phyloP scores from a whole-genome alignment of 2,797 vertebrate genomes.

The Phrynocephalus guinanensis region DNA sequence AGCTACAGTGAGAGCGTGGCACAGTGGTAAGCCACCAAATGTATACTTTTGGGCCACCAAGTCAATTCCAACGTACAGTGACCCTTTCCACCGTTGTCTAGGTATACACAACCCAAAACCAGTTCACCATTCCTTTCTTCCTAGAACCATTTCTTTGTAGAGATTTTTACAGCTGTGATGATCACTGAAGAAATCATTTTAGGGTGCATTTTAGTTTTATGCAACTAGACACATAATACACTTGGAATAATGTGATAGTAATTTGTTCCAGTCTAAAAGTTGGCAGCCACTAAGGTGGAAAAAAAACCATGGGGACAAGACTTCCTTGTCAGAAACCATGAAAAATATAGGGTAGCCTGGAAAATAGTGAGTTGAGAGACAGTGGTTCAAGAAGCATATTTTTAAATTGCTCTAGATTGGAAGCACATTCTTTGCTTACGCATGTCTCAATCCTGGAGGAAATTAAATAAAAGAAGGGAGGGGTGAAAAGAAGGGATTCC shows the following conservation, averaged over 20 bases:
- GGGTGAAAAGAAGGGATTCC: background rate
- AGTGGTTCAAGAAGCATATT: background rate
- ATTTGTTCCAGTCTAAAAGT: slow-evolving; percentile 32
- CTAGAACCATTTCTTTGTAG: background rate
- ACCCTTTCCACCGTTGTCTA: too few species aligned
- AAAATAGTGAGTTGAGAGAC: background rate
- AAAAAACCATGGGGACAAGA: background rate
- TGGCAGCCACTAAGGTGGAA: background rate
- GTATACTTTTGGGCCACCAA: too few species aligned
- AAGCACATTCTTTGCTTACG: background rate
- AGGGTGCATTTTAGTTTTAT: background rate
- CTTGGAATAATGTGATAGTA: slow-evolving; percentile 8
- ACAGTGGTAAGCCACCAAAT: background rate
- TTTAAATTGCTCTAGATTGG: background rate
- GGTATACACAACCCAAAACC: too few species aligned
- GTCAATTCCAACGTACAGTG: too few species aligned
- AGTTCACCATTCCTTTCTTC: too few species aligned
- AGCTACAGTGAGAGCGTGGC: background rate
- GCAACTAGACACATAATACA: background rate
- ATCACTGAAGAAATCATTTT: background rate
- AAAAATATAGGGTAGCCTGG: slow-evolving; percentile 14
- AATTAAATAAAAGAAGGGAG: background rate
- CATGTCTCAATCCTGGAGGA: background rate
- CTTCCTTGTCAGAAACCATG: slow-evolving; percentile 21
- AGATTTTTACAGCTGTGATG: background rate